phyloP scores from a whole-genome alignment of 1,140 invertebrate species.

The Drosophila lini region DNA sequence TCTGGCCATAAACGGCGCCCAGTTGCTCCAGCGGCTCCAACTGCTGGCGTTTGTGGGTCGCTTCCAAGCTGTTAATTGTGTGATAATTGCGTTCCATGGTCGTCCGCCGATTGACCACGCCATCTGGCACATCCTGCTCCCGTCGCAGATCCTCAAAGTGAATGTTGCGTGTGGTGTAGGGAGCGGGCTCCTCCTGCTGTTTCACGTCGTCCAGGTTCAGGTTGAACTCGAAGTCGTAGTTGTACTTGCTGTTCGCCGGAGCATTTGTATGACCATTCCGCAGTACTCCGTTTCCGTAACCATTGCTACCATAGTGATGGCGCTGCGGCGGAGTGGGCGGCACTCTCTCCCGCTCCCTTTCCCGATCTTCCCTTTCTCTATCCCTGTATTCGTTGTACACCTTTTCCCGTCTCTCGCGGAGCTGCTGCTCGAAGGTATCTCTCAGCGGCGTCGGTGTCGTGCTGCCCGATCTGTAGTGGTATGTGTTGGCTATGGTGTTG shows the following conservation, averaged over 20 bases:
- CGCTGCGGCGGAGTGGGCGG: conserved; percentile 67
- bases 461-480: conserved; percentile 71
- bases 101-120: conserved; percentile 56
- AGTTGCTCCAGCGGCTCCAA: conserved; percentile 43
- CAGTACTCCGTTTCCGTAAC: conserved; percentile 23
- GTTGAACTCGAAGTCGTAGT: conserved; percentile 80
- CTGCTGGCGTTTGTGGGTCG: conserved; percentile 38
- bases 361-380: conserved; percentile 35
- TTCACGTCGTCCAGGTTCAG: conserved; percentile 67
- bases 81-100: conserved; percentile 83
- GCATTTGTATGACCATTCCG: conserved; percentile 22
- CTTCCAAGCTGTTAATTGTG: conserved; percentile 74
- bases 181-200: conserved; percentile 43
- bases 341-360: conserved; percentile 40
- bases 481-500: conserved; percentile 79
- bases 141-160: conserved; percentile 35
- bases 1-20: conserved; percentile 69
- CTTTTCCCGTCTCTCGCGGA: conserved; percentile 82
- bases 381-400: conserved; percentile 71
- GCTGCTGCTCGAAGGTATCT: conserved; percentile 79
- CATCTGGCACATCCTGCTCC: conserved; percentile 73
- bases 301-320: conserved; percentile 42
- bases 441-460: conserved; percentile 53
- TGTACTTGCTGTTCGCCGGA: conserved; percentile 62
- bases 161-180: conserved; percentile 70